Conservation (phyloP, 1,140 invertebrate genomes). For the Drosophila kanapiae region DNA sequence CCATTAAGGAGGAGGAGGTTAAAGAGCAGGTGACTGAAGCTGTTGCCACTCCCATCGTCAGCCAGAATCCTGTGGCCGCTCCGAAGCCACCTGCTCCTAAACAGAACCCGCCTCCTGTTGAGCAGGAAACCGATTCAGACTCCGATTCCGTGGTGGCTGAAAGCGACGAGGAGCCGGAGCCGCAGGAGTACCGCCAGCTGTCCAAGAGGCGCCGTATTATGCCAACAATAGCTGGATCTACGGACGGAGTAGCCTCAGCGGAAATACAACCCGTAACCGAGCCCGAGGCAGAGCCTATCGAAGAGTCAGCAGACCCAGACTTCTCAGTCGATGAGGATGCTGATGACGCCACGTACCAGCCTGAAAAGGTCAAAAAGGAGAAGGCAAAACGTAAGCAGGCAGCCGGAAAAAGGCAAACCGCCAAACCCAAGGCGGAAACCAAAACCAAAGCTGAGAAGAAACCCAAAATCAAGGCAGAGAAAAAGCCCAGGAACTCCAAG, state of each 20-base stretch:
- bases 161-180: conserved; percentile 73
- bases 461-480: conserved; percentile 48
- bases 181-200: conserved; percentile 66
- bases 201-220: conserved; percentile 68
- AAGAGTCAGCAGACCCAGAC: conserved; percentile 26
- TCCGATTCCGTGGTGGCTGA: conserved; percentile 81
- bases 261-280: neutral
- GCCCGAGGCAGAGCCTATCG: neutral
- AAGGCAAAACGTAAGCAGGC: conserved; percentile 22
- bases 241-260: neutral
- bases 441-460: conserved; percentile 52
- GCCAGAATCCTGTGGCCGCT: neutral
- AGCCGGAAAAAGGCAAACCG: conserved; percentile 11
- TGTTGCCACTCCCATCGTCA: neutral
- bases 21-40: neutral
- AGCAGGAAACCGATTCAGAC: conserved; percentile 43
- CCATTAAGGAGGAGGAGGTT: neutral
- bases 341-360: conserved; percentile 60
- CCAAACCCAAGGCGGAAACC: conserved; percentile 29
- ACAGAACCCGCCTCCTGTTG: neutral
- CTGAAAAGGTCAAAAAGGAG: conserved; percentile 25
- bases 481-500: conserved; percentile 21
- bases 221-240: conserved; percentile 6
- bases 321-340: conserved; percentile 68
- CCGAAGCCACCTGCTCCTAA: too few species aligned